Conservation (phyloP, 2,888 invertebrate genomes). For the Eumerus sabulonum region DNA sequence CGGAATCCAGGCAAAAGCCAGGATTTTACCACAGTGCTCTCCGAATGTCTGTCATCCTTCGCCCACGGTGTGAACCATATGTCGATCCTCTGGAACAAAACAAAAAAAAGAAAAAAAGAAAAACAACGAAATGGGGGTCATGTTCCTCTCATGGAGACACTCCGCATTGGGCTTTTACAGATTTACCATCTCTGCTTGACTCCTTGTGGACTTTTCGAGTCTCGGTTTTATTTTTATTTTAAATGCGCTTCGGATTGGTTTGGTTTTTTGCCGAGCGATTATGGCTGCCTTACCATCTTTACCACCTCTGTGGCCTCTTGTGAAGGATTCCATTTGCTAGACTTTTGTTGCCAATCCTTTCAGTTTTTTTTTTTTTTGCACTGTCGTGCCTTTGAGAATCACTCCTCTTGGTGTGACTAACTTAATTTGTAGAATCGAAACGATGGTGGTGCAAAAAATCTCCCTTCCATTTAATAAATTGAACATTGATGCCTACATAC, state of each 20-base stretch:
- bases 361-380: too few species aligned
- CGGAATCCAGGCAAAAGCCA: conserved; percentile 67
- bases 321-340: conserved; percentile 1
- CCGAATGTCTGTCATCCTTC: conserved; percentile 63
- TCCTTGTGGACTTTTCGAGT: too few species aligned
- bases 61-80: conserved; percentile 68
- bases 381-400: background rate
- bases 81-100: conserved; percentile 53
- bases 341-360: conserved; percentile 59
- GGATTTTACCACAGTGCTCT: conserved; percentile 61
- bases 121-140: conserved; percentile 37
- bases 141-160: conserved; percentile 35
- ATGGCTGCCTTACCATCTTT: too few species aligned
- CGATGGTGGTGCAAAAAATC: conserved; percentile 30
- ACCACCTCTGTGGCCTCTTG: too few species aligned
- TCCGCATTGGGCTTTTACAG: conserved; percentile 11
- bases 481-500: conserved; percentile 55
- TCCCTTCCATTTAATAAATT: conserved; percentile 61
- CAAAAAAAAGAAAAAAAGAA: background rate
- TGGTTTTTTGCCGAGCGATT: too few species aligned
- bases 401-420: conserved; percentile 67
- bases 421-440: conserved; percentile 68
- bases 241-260: too few species aligned
- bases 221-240: too few species aligned
- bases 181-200: too few species aligned